A percentile compares a stretch with the other conserved stretches of the same genome.
phyloP scores from a whole-genome alignment of 2,888 invertebrate genomes.

The Chymomyza caudatula region DNA sequence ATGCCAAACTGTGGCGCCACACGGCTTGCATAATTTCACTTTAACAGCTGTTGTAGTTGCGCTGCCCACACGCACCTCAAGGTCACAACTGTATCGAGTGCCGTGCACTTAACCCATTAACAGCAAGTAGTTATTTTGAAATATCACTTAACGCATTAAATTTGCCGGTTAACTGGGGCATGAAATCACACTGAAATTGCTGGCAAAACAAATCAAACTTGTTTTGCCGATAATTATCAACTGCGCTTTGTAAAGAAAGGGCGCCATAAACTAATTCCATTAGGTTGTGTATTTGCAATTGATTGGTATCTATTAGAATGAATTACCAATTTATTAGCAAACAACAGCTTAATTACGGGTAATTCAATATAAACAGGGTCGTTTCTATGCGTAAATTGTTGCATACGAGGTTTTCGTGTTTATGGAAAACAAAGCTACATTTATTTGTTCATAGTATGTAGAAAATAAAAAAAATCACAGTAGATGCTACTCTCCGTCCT shows the following conservation, averaged over 20 bases:
- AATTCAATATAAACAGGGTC: background rate
- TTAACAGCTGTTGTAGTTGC: background rate
- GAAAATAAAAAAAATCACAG: background rate
- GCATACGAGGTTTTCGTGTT: background rate
- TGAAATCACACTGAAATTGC: background rate
- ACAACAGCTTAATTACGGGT: conserved; percentile 18
- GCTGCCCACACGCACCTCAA: background rate
- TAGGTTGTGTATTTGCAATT: background rate
- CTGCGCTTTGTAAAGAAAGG: background rate
- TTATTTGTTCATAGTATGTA: background rate
- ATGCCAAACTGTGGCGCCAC: background rate
- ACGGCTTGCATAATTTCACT: background rate
- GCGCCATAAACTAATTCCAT: background rate
- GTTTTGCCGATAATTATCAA: background rate
- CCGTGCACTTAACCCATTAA: background rate
- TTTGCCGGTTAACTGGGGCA: background rate
- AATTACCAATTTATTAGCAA: background rate
- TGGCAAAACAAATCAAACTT: background rate
- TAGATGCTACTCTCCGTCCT: background rate
- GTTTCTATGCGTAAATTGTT: background rate
- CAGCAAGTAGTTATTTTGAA: background rate
- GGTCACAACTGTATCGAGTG: background rate
- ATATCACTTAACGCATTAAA: background rate
- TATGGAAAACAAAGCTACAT: background rate
- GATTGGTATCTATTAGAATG: background rate